A percentile compares a stretch with the other conserved stretches of the same genome.
Conservation (phyloP, 2,888 invertebrate species). For the Coronaproctus castanopsis region DNA sequence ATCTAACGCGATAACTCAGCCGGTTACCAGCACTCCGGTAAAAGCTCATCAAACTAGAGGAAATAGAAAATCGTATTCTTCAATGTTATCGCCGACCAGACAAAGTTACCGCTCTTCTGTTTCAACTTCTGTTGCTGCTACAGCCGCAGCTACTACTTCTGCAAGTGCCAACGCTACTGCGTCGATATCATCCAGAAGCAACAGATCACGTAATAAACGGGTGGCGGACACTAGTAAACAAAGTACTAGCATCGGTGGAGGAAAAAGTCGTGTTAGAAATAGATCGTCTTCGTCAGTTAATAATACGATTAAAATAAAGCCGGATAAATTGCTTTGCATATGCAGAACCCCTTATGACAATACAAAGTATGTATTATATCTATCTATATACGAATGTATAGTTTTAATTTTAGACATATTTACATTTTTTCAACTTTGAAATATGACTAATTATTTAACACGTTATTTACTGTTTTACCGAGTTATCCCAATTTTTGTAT, state of each 20-base stretch:
- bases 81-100: neutral
- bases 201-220: too few species aligned
- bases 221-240: neutral
- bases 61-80: neutral
- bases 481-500: too few species aligned
- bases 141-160: neutral
- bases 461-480: too few species aligned
- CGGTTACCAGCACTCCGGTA: neutral
- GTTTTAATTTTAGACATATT: neutral
- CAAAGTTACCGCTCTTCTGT: too few species aligned
- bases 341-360: conserved; percentile 90
- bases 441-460: too few species aligned
- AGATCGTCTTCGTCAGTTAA: conserved; percentile 17
- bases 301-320: conserved; percentile 19
- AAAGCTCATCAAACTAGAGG: neutral
- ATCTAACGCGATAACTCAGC: neutral
- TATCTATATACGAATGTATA: neutral
- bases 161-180: too few species aligned
- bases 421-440: too few species aligned
- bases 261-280: neutral
- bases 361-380: conserved; percentile 46
- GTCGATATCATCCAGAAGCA: too few species aligned
- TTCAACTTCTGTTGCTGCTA: too few species aligned
- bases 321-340: conserved; percentile 65
- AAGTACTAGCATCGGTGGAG: neutral